A percentile compares a stretch with the other conserved stretches of the same genome.
These are phyloP conservation scores for Pheosia gnoma DNA, from an alignment of 2,888 invertebrate species.

Conservation along the genomic window DNA sequence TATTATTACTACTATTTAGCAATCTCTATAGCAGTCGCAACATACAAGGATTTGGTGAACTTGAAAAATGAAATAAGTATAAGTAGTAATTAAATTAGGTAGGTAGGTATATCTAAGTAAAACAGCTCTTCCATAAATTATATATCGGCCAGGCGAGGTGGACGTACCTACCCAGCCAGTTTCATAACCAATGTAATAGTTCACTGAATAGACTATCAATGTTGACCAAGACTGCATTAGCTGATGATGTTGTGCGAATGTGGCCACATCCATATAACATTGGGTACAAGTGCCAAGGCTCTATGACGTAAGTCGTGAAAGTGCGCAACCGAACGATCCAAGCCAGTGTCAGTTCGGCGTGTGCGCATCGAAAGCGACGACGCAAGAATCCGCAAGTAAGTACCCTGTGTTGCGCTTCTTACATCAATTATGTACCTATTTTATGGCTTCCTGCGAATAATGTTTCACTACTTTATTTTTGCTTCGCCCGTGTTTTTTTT, in stretches of 20 bases:
- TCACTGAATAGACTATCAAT: conserved; percentile 2
- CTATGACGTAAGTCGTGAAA: conserved; percentile 76
- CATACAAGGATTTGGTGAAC: too few species aligned
- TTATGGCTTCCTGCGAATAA: not conserved
- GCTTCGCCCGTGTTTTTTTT: too few species aligned
- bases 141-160: too few species aligned
- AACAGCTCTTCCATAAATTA: too few species aligned
- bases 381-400: conserved; percentile 43
- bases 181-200: conserved; percentile 7
- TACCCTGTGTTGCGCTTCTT: conserved; percentile 9
- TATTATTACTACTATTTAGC: too few species aligned
- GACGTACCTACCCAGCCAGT: not conserved
- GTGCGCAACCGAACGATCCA: conserved; percentile 46
- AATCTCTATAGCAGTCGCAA: too few species aligned
- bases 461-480: too few species aligned
- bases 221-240: not conserved
- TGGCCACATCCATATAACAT: conserved; percentile 36
- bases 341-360: conserved; percentile 41
- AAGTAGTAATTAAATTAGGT: too few species aligned
- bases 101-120: too few species aligned
- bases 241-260: conserved; percentile 6
- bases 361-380: conserved; percentile 45
- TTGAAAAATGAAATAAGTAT: too few species aligned
- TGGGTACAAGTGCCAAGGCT: conserved; percentile 68
- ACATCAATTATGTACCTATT: not conserved